A percentile compares a stretch with the other conserved stretches of the same genome.
These are phyloP conservation scores for Reinhardtius hippoglossoides DNA, from an alignment of 2,113 vertebrate species.

Conservation along the genomic window DNA sequence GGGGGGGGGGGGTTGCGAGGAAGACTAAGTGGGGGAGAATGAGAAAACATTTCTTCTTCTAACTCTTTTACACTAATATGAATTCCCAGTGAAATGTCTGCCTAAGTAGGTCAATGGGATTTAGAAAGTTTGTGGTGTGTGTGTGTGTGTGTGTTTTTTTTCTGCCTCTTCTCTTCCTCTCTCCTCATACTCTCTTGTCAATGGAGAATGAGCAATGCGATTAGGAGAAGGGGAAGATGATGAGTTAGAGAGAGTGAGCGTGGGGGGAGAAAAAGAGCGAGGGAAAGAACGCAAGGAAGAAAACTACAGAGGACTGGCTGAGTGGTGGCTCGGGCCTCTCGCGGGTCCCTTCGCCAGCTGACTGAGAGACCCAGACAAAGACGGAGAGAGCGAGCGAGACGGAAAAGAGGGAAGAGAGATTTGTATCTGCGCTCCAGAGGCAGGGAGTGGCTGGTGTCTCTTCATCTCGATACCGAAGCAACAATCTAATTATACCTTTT, in stretches of 20 bases:
- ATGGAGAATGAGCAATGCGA: conserved; percentile 77
- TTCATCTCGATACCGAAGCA: conserved; percentile 77
- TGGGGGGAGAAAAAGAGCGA: conserved; percentile 35
- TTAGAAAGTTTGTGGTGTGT: conserved; percentile 75
- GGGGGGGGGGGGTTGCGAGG: conserved; percentile 28
- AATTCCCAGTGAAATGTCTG: conserved; percentile 80
- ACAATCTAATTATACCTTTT: conserved; percentile 79
- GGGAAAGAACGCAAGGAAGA: conserved; percentile 2
- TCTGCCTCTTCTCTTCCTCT: background rate
- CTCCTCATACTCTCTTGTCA: conserved; percentile 64
- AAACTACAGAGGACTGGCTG: conserved; percentile 38
- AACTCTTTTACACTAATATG: conserved; percentile 77
- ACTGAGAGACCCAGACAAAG: conserved; percentile 61
- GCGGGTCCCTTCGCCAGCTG: conserved; percentile 63
- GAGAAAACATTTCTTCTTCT: conserved; percentile 71
- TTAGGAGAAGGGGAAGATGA: conserved; percentile 71
- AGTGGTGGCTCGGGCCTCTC: conserved; percentile 57
- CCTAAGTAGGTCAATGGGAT: conserved; percentile 82
- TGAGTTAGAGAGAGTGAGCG: conserved; percentile 55
- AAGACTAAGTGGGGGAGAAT: conserved; percentile 27
- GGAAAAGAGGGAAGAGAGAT: conserved; percentile 30
- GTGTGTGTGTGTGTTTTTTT: conserved; percentile 29
- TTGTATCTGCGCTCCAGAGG: conserved; percentile 63
- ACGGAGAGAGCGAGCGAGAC: conserved; percentile 11
- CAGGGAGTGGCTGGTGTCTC: conserved; percentile 66